Percentiles rank a stretch among this genome's conserved stretches.
Evolutionary conservation across 2,888 invertebrate species (phyloP).

Genomic region (Rotaria socialis): DNA sequence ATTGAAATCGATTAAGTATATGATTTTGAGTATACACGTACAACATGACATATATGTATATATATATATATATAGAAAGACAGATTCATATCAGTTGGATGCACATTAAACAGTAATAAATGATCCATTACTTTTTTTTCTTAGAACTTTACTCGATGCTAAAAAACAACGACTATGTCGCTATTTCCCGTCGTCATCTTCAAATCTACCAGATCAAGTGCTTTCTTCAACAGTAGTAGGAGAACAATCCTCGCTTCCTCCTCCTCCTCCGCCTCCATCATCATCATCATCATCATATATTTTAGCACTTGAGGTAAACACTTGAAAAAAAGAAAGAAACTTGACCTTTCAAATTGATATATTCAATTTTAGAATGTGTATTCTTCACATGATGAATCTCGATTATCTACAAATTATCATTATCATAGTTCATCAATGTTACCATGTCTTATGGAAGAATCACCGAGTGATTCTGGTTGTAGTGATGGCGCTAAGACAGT

Average conservation of each 20-base stretch:
- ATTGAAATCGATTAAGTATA: slow-evolving; percentile 12
- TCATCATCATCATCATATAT: neutral
- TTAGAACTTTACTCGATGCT: slow-evolving; percentile 23
- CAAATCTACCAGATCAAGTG: neutral
- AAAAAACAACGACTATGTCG: slow-evolving; percentile 21
- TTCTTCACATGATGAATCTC: neutral
- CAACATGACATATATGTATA: neutral
- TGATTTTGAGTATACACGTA: neutral
- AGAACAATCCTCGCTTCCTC: neutral
- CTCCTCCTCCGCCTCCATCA: neutral
- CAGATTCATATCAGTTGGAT: neutral
- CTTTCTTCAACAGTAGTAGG: neutral
- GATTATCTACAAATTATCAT: neutral
- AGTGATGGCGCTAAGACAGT: neutral
- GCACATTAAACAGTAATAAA: neutral
- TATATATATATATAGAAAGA: too few species aligned
- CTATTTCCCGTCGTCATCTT: neutral
- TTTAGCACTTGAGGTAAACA: neutral
- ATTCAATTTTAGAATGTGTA: neutral
- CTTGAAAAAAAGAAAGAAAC: too few species aligned
- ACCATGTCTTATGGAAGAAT: slow-evolving; percentile 28
- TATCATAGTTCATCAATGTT: neutral
- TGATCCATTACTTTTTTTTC: neutral
- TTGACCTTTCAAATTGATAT: too few species aligned
- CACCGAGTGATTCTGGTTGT: slow-evolving; percentile 10